Evolutionary conservation across 2,113 vertebrate genomes (phyloP), one percentile per base, ranked within the genome.

Genomic region (Numida meleagris): DNA sequence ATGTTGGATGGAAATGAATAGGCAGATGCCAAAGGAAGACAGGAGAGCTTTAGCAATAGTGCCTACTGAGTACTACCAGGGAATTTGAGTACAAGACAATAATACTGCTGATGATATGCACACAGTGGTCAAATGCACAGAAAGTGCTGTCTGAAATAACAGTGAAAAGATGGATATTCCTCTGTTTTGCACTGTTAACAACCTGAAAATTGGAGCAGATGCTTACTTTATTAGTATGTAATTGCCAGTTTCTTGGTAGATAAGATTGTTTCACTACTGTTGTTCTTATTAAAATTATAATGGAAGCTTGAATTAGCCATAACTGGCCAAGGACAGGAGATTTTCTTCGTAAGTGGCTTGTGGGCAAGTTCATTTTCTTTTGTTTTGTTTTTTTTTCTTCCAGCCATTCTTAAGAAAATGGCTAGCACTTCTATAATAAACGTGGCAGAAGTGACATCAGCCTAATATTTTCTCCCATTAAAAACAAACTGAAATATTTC

Each of bases 11-110:
- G 61, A 48, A 80, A 76, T 1, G 2, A 55, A 61, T 2, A 40
- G 33, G n/a, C 19, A 50, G 46, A 3, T 73, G 71, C 67, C 29
- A 20, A 34, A 79, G 57, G 46, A 72, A 16, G 7, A 38, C 25
- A 17, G 62, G 67, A 51, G 33, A 48, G 24, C 38, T 89, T 76
- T 55, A 42, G 62, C 12, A 43, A 13, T 46, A 45, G 7, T 46
- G 10, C 62, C 43, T 34, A 12, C 25, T 92, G 67, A 40, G 25
- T 65, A 57, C 0, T 1, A 12, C 2, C 7, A 3, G 15, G 24
- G 13, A 40, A 12, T 15, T 55, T 33, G 51, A 92, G 33, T 57
- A 3, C 1, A 15, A 42, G 57, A 5, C 38, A 46, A 7, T 29
- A 36, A 31, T 53, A 57, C 13, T 61, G 36, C 58, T 85, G 55